Evolutionary conservation across 2,113 vertebrate species (phyloP).

Genomic region (Atlantisia rogersi): DNA sequence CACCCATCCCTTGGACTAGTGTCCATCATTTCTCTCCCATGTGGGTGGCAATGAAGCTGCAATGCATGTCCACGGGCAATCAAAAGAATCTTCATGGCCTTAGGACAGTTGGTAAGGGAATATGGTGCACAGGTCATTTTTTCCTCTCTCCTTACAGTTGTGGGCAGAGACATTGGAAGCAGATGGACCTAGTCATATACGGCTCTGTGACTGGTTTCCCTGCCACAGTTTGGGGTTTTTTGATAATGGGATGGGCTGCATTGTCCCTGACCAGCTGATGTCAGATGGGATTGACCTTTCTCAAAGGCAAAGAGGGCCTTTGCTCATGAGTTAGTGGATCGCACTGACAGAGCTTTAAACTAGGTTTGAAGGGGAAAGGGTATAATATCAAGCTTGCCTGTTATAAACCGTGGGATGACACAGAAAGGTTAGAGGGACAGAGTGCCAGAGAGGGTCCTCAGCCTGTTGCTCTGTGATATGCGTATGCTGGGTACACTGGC

Average conservation of each 20-base stretch:
- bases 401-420: not conserved
- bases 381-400: not conserved
- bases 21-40: not conserved
- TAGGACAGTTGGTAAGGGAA: not conserved
- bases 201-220: rapidly evolving
- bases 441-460: not conserved
- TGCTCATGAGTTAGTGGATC: not conserved
- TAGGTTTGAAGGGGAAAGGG: not conserved
- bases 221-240: not conserved
- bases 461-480: not conserved
- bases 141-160: not conserved
- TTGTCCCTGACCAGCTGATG: not conserved
- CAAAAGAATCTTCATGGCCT: not conserved
- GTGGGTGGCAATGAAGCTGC: not conserved
- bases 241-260: not conserved
- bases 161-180: not conserved
- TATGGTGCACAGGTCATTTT: not conserved
- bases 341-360: not conserved
- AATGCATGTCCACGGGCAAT: not conserved
- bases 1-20: not conserved
- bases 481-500: not conserved
- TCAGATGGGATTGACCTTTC: not conserved
- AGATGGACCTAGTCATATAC: not conserved
- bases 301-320: not conserved
- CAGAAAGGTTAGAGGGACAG: not conserved